phyloP scores from a whole-genome alignment of 2,888 invertebrate species.

The Mythimna loreyi region DNA sequence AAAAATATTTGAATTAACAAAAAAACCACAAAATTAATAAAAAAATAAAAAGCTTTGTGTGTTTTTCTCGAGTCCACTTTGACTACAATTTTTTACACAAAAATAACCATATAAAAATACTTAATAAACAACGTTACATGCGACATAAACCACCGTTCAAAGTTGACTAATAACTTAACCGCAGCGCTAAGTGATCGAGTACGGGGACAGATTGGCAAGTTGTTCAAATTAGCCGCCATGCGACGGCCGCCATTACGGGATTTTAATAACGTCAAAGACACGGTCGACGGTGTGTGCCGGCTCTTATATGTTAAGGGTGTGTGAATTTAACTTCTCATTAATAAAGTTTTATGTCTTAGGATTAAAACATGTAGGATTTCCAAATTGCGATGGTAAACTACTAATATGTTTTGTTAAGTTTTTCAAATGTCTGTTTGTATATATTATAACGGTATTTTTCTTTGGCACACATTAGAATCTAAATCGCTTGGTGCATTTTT shows the following conservation, averaged over 20 bases:
- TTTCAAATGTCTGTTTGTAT: too few relatives aligned
- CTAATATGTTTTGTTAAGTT: background rate
- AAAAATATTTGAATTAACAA: too few relatives aligned
- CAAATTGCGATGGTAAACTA: background rate
- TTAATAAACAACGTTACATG: background rate
- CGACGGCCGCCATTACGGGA: slow-evolving; percentile 38
- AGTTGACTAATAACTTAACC: slow-evolving; percentile 50
- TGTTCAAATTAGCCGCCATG: slow-evolving; percentile 27
- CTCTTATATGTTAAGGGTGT: slow-evolving; percentile 17
- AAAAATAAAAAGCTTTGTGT: too few relatives aligned
- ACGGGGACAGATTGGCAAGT: slow-evolving; percentile 51
- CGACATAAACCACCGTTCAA: slow-evolving; percentile 19
- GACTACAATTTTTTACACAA: background rate
- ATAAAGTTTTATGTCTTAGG: too few relatives aligned
- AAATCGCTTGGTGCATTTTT: too few relatives aligned
- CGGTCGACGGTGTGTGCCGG: slow-evolving; percentile 16
- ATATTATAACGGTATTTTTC: too few relatives aligned
- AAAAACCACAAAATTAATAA: too few relatives aligned
- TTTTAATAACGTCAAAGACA: slow-evolving; percentile 38
- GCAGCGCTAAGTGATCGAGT: slow-evolving; percentile 47
- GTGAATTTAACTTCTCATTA: background rate
- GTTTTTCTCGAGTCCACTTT: too few relatives aligned
- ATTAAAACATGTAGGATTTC: background rate
- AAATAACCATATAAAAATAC: background rate
- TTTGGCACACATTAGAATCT: too few relatives aligned